Conservation (phyloP, 2,113 vertebrate genomes). For the Halichoerus grypus region DNA sequence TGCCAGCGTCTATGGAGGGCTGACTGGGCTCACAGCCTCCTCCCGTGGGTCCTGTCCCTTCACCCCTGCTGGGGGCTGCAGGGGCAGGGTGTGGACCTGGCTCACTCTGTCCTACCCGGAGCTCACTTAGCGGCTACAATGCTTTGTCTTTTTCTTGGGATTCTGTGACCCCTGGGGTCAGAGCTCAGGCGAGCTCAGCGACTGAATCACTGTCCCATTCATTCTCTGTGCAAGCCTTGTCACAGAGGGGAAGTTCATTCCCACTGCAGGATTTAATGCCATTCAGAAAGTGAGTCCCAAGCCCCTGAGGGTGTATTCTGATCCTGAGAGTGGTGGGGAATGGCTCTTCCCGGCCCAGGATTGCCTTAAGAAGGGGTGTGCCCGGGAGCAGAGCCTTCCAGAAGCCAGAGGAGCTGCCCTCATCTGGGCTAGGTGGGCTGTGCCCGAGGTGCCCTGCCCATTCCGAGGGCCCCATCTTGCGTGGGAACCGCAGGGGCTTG, state of each 20-base stretch:
- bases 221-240: background rate
- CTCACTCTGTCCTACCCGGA: background rate
- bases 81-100: background rate
- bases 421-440: background rate
- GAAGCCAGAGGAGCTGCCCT: background rate
- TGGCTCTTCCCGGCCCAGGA: background rate
- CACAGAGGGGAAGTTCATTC: background rate
- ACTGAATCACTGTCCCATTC: background rate
- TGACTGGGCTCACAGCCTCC: background rate
- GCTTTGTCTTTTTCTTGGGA: background rate
- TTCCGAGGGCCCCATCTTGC: background rate
- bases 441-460: rapidly evolving
- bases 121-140: rapidly evolving
- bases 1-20: background rate
- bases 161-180: background rate
- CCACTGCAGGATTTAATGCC: background rate
- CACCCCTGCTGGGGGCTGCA: background rate
- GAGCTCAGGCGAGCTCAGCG: background rate
- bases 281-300: background rate
- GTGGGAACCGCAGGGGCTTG: background rate
- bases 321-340: background rate
- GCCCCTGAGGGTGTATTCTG: background rate
- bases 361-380: background rate
- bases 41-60: rapidly evolving
- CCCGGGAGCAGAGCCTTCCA: background rate